Evolutionary conservation across 2,113 vertebrate genomes (phyloP).

Genomic region (Onychostoma macrolepis): DNA sequence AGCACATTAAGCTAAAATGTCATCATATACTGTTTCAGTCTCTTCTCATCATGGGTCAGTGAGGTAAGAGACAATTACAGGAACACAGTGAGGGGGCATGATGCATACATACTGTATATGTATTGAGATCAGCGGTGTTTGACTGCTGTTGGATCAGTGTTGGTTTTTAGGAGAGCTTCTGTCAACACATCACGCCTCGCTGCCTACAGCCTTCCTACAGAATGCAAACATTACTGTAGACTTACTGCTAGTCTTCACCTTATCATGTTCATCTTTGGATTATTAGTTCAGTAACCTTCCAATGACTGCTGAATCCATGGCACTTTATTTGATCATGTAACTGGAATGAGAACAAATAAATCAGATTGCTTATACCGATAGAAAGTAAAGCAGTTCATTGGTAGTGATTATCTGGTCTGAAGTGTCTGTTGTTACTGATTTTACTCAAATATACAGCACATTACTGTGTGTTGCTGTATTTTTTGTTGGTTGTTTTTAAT

Average conservation of each 20-base stretch:
- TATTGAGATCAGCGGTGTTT: background rate
- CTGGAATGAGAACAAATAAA: background rate
- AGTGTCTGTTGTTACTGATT: too few species aligned
- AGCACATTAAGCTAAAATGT: background rate
- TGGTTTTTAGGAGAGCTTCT: background rate
- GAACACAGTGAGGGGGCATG: background rate
- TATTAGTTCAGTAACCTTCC: background rate
- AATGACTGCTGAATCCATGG: background rate
- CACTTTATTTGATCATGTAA: background rate
- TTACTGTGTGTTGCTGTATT: too few species aligned
- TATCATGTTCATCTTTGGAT: background rate
- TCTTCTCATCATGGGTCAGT: background rate
- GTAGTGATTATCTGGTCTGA: background rate
- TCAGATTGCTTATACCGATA: background rate
- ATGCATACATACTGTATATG: background rate
- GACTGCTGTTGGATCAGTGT: background rate
- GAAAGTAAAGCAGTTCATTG: background rate
- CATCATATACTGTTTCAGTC: conserved; percentile 4
- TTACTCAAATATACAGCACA: too few species aligned
- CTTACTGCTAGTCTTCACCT: background rate
- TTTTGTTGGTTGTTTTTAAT: too few species aligned
- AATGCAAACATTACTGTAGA: background rate
- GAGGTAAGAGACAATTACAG: background rate
- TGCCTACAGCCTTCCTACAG: background rate
- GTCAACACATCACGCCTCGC: background rate